Conservation (phyloP, 2,113 vertebrate genomes). For the Thomomys bottae region DNA sequence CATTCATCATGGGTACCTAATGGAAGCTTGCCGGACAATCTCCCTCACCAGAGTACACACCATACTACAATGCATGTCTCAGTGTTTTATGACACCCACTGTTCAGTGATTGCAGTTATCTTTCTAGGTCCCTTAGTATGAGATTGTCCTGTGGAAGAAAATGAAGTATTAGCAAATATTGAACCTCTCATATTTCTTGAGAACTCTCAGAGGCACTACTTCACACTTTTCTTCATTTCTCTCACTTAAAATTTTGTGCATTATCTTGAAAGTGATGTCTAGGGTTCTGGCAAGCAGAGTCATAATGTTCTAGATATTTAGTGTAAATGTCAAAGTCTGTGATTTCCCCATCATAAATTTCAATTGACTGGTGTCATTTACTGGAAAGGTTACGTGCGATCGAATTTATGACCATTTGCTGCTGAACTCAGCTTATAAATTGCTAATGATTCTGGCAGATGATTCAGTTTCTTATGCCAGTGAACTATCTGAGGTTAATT, state of each 20-base stretch:
- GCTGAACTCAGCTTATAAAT: conserved; percentile 84
- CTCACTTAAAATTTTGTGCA: conserved; percentile 29
- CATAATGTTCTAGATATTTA: conserved; percentile 67
- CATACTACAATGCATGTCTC: conserved; percentile 29
- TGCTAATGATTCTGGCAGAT: conserved; percentile 85
- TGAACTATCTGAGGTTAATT: conserved; percentile 87
- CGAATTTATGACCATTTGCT: conserved; percentile 80
- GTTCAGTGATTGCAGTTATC: conserved; percentile 44
- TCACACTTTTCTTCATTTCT: conserved; percentile 55
- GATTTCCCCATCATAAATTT: conserved; percentile 71
- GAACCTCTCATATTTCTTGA: conserved; percentile 38
- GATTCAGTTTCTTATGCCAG: conserved; percentile 81
- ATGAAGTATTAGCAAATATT: conserved; percentile 63
- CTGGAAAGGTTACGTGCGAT: conserved; percentile 83
- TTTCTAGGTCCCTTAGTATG: not conserved
- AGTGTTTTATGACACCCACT: conserved; percentile 52
- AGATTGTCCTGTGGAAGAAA: conserved; percentile 63
- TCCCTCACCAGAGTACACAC: not conserved
- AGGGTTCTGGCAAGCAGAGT: conserved; percentile 48
- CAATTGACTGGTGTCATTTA: conserved; percentile 82
- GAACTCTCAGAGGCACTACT: not conserved
- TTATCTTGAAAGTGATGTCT: conserved; percentile 14
- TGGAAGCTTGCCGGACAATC: conserved; percentile 62
- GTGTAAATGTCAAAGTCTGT: conserved; percentile 66
- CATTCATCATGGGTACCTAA: conserved; percentile 42